phyloP scores from a whole-genome alignment of 1,140 invertebrate species.

The Bathynomus jamesi region DNA sequence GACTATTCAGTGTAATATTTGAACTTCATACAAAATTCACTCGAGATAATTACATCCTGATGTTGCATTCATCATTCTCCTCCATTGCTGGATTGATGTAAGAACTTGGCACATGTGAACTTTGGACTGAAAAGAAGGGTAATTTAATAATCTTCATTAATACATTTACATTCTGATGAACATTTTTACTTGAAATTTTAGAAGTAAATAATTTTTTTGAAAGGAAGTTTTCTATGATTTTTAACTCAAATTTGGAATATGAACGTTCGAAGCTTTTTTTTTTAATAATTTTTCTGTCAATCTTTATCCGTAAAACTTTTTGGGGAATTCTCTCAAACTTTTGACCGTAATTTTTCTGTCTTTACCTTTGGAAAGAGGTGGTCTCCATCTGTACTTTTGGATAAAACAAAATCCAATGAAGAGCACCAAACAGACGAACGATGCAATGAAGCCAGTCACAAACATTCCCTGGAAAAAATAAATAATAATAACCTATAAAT shows the following conservation, averaged over 20 bases:
- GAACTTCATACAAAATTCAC: too few relatives aligned
- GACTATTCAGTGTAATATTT: too few relatives aligned
- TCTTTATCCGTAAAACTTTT: neutral
- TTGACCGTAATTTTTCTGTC: too few relatives aligned
- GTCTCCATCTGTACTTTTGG: neutral
- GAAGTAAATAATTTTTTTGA: neutral
- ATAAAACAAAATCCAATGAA: neutral
- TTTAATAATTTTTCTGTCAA: neutral
- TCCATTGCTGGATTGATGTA: too few relatives aligned
- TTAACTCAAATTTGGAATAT: neutral
- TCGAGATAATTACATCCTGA: too few relatives aligned
- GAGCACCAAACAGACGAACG: neutral
- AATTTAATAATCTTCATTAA: too few relatives aligned
- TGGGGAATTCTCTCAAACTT: neutral
- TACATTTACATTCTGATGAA: too few relatives aligned
- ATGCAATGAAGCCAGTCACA: neutral
- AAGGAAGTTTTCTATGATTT: neutral
- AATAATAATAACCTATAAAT: neutral
- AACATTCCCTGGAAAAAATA: neutral
- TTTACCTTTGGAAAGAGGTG: neutral
- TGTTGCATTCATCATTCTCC: too few relatives aligned
- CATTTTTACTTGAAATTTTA: neutral
- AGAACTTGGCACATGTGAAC: too few relatives aligned
- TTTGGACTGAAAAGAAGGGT: too few relatives aligned
- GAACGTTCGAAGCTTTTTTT: neutral